Base-by-base conservation (phyloP, 2,888 invertebrate species). In the Drosophila diplacantha region DNA sequence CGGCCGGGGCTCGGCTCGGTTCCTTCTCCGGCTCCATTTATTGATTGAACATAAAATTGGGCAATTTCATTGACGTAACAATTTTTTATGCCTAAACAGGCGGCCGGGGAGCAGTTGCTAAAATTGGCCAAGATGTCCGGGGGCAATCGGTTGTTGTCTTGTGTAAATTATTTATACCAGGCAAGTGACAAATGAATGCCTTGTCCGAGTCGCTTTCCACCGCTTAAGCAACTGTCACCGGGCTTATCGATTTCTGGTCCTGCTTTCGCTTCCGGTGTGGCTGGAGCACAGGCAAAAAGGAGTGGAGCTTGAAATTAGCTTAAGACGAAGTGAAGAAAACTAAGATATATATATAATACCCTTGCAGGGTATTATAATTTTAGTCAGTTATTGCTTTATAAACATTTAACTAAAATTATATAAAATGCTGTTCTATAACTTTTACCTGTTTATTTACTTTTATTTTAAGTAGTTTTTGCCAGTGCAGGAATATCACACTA, bases 11-110 rank as follows among this genome's bases (percentile, higher is more conserved):
- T 32, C 20, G 44, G 29, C 5, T 12, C 18, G 16, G 26, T n/a
- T 9, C 9, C 14, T 39, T 22, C 35, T 47, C 44, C 39, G 16
- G 16, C 44, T 31, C 32, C 67, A 82, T 78, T 80, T 78, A 83
- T 80, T 83, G 83, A 80, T 80, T 80, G 81, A 74, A 81, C 81
- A 83, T 83, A 72, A 80, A 80, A 83, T 81, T 75, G 83, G 76
- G 69, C 79, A 79, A 83, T 78, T 80, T 71, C 67, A 75, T 79
- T 73, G 74, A 78, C 69, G 79, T 73, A 69, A 73, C 67, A 62
- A 70, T 65, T 75, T 72, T 58, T 69, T 61, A 54, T 60, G 71
- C 60, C 68, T 71, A 77, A 67, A 72, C 47, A 47, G 56, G 39
- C 72, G 55, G 59, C 69, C 39, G 68, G 81, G 72, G 61, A 50